phyloP scores from a whole-genome alignment of 2,888 invertebrate species.

The Troilus luridus region DNA sequence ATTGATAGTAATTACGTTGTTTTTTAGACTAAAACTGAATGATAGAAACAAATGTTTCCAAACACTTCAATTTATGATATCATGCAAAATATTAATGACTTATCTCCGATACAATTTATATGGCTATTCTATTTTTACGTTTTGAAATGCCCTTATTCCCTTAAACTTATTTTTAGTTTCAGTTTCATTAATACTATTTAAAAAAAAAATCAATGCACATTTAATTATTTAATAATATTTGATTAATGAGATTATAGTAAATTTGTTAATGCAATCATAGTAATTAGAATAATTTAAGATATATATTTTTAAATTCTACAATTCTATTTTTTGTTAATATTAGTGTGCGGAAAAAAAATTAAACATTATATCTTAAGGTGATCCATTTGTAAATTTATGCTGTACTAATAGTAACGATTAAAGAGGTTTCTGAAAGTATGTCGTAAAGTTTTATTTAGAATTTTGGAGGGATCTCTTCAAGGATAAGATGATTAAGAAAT shows the following conservation, averaged over 20 bases:
- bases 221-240: neutral
- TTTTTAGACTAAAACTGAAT: neutral
- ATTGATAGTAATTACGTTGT: neutral
- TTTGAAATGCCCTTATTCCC: neutral
- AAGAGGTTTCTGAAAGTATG: no score
- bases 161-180: neutral
- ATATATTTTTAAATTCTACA: neutral
- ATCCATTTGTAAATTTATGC: neutral
- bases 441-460: neutral
- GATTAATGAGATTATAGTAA: neutral
- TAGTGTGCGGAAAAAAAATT: neutral
- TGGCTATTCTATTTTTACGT: neutral
- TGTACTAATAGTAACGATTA: neutral
- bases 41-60: neutral
- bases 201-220: neutral
- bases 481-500: no score
- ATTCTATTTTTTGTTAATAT: neutral
- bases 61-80: neutral
- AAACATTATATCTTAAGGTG: neutral
- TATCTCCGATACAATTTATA: neutral
- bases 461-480: neutral
- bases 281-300: neutral
- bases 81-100: neutral
- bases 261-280: neutral
- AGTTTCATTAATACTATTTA: neutral